A percentile compares a stretch with the other conserved stretches of the same genome.
Evolutionary conservation across 1,140 invertebrate genomes (phyloP).

Genomic region (Neotoxoptera formosana): DNA sequence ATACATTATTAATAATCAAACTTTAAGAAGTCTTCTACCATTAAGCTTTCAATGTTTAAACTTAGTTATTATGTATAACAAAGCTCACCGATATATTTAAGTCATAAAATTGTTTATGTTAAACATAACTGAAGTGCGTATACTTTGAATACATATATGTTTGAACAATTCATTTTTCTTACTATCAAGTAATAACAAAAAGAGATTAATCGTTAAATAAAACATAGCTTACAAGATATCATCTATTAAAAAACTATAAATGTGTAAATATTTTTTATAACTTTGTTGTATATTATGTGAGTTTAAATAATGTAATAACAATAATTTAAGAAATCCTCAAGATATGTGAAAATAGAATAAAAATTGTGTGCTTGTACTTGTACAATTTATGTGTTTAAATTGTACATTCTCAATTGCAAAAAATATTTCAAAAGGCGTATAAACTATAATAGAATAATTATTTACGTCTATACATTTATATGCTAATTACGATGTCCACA

Average conservation of each 20-base stretch:
- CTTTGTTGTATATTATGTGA: not conserved
- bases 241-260: not conserved
- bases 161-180: not conserved
- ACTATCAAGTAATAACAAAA: not conserved
- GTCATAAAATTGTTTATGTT: not conserved
- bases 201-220: not conserved
- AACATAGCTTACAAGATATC: not conserved
- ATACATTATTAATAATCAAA: slow-evolving; percentile 52
- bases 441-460: not conserved
- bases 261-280: not conserved
- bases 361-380: not conserved
- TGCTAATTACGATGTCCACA: slow-evolving; percentile 31
- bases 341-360: not conserved
- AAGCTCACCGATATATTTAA: not conserved
- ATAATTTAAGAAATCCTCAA: not conserved
- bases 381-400: not conserved
- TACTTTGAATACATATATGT: not conserved
- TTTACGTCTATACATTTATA: not conserved
- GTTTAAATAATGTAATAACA: not conserved
- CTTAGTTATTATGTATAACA: slow-evolving; percentile 5
- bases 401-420: not conserved
- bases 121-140: not conserved
- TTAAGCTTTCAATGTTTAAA: slow-evolving; percentile 20
- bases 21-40: slow-evolving; percentile 31
- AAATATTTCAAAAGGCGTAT: not conserved